Evolutionary conservation across 2,113 vertebrate genomes (phyloP).

Genomic region (Nannospalax galili): DNA sequence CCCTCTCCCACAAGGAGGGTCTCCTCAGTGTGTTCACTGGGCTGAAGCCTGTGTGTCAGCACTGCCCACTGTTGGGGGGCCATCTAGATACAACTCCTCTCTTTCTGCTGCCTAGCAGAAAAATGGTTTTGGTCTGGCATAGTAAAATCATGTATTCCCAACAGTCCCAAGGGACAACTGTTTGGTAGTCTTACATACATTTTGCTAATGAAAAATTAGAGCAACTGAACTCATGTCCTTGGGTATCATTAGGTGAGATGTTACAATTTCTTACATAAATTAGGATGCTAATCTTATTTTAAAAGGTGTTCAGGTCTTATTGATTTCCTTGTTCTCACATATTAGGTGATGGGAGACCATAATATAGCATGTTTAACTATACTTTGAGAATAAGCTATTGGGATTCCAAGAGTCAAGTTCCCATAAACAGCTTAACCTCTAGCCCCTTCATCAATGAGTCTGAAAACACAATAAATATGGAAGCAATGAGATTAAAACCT

Average conservation of each 20-base stretch:
- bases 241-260: neutral
- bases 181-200: neutral
- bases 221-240: neutral
- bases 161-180: neutral
- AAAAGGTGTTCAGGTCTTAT: neutral
- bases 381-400: neutral
- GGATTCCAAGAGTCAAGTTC: neutral
- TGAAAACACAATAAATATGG: neutral
- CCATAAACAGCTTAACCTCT: neutral
- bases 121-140: neutral
- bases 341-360: neutral
- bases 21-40: accelerated
- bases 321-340: neutral
- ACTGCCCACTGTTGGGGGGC: neutral
- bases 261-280: neutral
- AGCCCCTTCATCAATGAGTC: neutral
- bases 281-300: neutral
- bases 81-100: neutral
- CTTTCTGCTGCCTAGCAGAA: slow-evolving; percentile 12
- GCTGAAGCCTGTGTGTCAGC: too few relatives aligned
- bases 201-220: neutral
- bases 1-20: neutral
- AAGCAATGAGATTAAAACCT: neutral
- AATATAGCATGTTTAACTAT: neutral
- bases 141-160: neutral